Evolutionary conservation across 2,113 vertebrate species (phyloP), one percentile per base, ranked within the genome.

Genomic region (Egretta garzetta): DNA sequence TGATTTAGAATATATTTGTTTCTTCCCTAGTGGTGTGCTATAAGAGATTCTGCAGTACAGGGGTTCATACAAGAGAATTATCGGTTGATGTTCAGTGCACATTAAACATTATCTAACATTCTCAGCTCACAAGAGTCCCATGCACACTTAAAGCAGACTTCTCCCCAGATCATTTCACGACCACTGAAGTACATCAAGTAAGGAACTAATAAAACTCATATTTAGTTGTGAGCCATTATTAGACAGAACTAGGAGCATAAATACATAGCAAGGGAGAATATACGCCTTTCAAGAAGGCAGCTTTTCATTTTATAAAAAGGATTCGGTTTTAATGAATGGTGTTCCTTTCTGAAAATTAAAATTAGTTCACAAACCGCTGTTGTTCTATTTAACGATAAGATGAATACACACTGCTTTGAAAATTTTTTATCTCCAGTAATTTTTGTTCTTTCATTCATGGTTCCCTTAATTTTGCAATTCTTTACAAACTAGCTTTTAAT

Each of bases 271-370:
- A 58, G 16, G 24, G 43, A 92, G 49, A 70, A 68, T 4, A 14
- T 19, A 37, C 5, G 59, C 33, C 39, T 95, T 79, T 56, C 56
- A 91, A 68, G 56, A 72, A 72, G 47, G 52, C 24, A 93, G 73
- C 4, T 50, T 72, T 74, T n/a, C 32, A 86, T 27, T 75, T 56
- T 71, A 49, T 39, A 37, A 56, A 76, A 74, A 89, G 41, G 33
- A 21, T 86, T 82, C 73, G 55, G 22, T 58, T 80, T 75, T 60
- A 84, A 86, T 56, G 58, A 94, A 90, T 67, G n/a, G 55, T 53
- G 63, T 37, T 92, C 41, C 84, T 84, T 93, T 74, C 84, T 74
- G 68, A 82, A 93, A 91, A 96, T 68, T 52, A 66, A 75, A 75
- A 91, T 77, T 37, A 79, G 56, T 68, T 87, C 83, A 94, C 47